Base-by-base conservation (phyloP, 2,888 invertebrate genomes). In the Deilephila porcellus region DNA sequence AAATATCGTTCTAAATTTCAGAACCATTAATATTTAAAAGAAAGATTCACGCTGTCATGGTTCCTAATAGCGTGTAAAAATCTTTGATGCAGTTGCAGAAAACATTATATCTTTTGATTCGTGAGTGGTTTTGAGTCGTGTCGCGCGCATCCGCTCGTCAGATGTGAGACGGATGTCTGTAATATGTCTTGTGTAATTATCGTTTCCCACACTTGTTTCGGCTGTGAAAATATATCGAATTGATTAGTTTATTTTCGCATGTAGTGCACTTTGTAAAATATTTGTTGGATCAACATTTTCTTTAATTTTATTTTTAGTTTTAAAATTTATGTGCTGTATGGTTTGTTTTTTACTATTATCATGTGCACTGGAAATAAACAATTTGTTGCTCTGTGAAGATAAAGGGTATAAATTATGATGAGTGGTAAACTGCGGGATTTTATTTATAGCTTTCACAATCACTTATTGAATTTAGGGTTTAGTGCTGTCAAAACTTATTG, bases 51-150 rank as follows among this genome's bases (percentile, higher is more conserved):
- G 34, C 34, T n/a, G 29, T 29, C 7, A 34, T 63, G 25, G 25
- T 52, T 67, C 14, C 25, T 52, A 67, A 67, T 52, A 25, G 45
- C 25, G 25, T 25, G 67, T 67, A 6, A 7, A 52, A 52, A 17
- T 52, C 20, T 67, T 67, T 67, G 67, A 67, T 67, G 67, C 45
- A 67, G 45, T 67, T 60, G 60, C 11, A 29, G 29, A 25, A 60
- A 6, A 60, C 3, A 60, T 17, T 14, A 32, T 60, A 32, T 60
- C 29, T 60, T 60, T 60, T 60, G 25, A 60, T 60, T 60, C 5
- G 5, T 3, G 60, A 60, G 60, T 60, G 29, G 20, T 60, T 29
- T 32, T 32, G 32, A 29, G 32, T 17, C 2, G 14, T 32, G 62
- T 19, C 32, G 29, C 19, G 62, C 19, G 19, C 62, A 62, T 62